Conservation (phyloP, 1,140 invertebrate species). For the Acromyrmex echinatior region DNA sequence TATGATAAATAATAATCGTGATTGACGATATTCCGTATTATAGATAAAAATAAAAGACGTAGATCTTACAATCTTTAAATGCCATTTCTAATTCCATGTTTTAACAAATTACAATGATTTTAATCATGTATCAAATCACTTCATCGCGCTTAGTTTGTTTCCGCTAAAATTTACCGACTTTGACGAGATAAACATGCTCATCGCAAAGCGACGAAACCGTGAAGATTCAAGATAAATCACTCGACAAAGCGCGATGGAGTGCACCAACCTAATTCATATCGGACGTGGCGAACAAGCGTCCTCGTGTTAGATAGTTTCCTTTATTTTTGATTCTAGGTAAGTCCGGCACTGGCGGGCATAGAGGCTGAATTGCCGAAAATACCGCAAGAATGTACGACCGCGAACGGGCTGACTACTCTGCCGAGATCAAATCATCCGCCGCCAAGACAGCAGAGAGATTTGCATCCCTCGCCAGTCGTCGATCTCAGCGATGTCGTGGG, state of each 20-base stretch:
- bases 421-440: slow-evolving; percentile 68
- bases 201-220: slow-evolving; percentile 4
- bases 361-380: slow-evolving; percentile 80
- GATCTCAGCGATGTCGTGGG: slow-evolving; percentile 89
- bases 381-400: slow-evolving; percentile 76
- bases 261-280: slow-evolving; percentile 4
- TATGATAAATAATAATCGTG: background rate
- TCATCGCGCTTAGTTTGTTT: background rate
- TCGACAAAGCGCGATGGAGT: background rate
- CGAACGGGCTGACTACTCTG: slow-evolving; percentile 68
- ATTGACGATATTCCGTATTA: no score
- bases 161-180: slow-evolving; percentile 27
- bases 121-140: slow-evolving; percentile 2
- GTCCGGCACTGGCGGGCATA: slow-evolving; percentile 76
- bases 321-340: slow-evolving; percentile 76
- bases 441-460: slow-evolving; percentile 50
- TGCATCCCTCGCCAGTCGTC: slow-evolving; percentile 70
- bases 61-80: background rate
- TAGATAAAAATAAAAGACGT: no score
- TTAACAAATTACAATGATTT: background rate
- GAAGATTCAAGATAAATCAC: slow-evolving; percentile 49
- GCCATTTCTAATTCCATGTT: slow-evolving; percentile 1
- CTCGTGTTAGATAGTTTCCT: slow-evolving; percentile 23
- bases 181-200: slow-evolving; percentile 24
- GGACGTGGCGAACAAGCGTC: slow-evolving; percentile 9